Evolutionary conservation across 2,113 vertebrate species (phyloP), one percentile per base, ranked within the genome.

Genomic region (Laticauda colubrina): DNA sequence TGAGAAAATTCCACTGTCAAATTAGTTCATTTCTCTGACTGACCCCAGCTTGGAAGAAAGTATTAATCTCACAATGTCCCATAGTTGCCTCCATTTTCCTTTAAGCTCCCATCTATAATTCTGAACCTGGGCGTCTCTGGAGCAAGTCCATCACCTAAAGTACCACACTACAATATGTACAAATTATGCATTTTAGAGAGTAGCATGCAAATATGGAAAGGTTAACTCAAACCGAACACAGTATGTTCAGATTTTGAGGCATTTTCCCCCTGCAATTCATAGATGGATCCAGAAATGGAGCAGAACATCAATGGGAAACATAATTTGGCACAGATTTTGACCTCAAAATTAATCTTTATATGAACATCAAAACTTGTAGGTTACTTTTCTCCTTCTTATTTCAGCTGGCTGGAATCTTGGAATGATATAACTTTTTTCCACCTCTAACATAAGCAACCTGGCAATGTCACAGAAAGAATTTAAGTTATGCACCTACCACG

Each of bases 401-500:
- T 69, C 64, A 69, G 29, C 29, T 81, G 69, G 34, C 34, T 81
- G 69, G 34, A 81, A 39, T 21, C 34, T 21, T 81, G 29, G 23
- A 69, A 55, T 54, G 43, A 69, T 29, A 69, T 10, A 18, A 53
- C 11, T 11, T 23, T n/a, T 56, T 92, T 21, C 15, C 43, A 3
- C 14, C 69, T 75, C 34, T 81, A 39, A 23, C 39, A 34, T 14
- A 75, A 18, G 88, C 48, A 81, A 53, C 39, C 20, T 4, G 34
- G 75, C 18, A 20, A 1, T 0, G 0, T 1, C 0, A 75, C 53
- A 8, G 29, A 59, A 26, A 10, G 18, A 24, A 43, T 0, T 53
- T 15, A 0, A 11, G 34, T 2, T 0, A 0, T 6, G 34, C 24
- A 92, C 97, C 96, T 97, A 98, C 98, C 97, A 3, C 3, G 0